These are phyloP conservation scores for Calameuta pallipes DNA, from an alignment of 2,888 invertebrate genomes.

Conservation along the genomic window DNA sequence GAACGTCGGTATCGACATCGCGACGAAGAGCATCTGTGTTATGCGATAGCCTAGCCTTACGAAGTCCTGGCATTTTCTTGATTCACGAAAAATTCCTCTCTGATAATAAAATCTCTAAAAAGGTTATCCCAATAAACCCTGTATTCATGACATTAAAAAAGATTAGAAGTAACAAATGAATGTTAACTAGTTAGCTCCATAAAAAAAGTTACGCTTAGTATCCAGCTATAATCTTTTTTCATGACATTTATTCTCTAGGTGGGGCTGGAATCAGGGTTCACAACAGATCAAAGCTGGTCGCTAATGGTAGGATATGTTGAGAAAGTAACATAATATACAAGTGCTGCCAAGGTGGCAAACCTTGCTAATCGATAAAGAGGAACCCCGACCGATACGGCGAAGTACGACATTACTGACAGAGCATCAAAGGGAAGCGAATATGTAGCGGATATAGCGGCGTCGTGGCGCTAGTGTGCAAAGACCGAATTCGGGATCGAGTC, in stretches of 20 bases:
- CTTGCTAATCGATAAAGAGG: not conserved
- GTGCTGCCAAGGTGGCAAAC: not conserved
- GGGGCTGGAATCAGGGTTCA: not conserved
- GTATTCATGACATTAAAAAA: not conserved
- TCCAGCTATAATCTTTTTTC: not conserved
- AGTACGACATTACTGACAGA: constrained; percentile 6
- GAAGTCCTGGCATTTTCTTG: constrained; percentile 22
- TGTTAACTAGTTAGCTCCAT: not conserved
- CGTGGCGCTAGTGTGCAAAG: constrained; percentile 48
- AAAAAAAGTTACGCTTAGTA: not conserved
- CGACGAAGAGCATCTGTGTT: constrained; percentile 35
- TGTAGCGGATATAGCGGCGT: constrained; percentile 1
- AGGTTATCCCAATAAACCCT: not conserved
- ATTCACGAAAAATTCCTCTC: constrained; percentile 9
- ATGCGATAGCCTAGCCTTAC: not conserved
- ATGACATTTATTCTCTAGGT: not conserved
- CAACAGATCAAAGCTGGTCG: not conserved
- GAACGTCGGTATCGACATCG: constrained; percentile 45
- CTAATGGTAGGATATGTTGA: not conserved
- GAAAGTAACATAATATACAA: not conserved
- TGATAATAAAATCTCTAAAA: not conserved
- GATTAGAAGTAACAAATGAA: not conserved
- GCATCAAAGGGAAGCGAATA: constrained; percentile 4
- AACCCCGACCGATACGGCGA: not conserved
- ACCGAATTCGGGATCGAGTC: constrained; percentile 33